A percentile compares a stretch with the other conserved stretches of the same genome.
These are phyloP conservation scores for Barypeithes pellucidus DNA, from an alignment of 2,888 invertebrate species.

Conservation along the genomic window DNA sequence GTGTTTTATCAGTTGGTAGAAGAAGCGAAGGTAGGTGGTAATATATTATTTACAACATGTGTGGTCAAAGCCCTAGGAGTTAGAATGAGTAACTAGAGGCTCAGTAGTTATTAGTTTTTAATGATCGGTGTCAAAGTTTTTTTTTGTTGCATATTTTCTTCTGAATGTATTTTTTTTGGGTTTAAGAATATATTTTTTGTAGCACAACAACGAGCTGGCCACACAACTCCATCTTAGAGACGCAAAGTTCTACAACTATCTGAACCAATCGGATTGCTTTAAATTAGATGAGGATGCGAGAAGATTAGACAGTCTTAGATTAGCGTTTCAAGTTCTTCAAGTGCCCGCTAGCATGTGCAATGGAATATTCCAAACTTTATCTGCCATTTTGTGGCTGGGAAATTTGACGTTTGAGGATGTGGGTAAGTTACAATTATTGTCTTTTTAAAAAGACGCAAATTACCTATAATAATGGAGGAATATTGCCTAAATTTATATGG, in stretches of 20 bases:
- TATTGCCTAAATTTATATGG: too few relatives aligned
- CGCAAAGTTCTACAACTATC: conserved; percentile 85
- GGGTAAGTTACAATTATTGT: conserved; percentile 35
- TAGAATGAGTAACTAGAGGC: too few relatives aligned
- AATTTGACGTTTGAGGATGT: conserved; percentile 90
- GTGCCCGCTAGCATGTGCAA: conserved; percentile 90
- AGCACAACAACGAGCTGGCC: conserved; percentile 84
- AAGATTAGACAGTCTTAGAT: conserved; percentile 86
- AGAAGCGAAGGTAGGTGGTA: conserved; percentile 79
- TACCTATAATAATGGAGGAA: too few relatives aligned
- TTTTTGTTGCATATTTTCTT: too few relatives aligned
- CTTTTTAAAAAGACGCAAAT: too few relatives aligned
- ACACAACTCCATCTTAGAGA: conserved; percentile 82
- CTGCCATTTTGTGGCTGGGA: conserved; percentile 93
- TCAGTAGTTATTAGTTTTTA: too few relatives aligned
- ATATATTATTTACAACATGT: background rate
- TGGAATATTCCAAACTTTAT: conserved; percentile 90
- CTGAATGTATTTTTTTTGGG: background rate
- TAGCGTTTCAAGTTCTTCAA: conserved; percentile 92
- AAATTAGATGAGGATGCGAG: conserved; percentile 80
- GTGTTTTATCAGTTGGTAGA: conserved; percentile 94
- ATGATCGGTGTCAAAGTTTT: too few relatives aligned
- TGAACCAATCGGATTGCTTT: conserved; percentile 85
- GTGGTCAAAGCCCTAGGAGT: background rate
- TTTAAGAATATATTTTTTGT: conserved; percentile 51